Evolutionary conservation across 1,140 invertebrate species (phyloP), one percentile per base, ranked within the genome.

Genomic region (Nephotettix cincticeps): DNA sequence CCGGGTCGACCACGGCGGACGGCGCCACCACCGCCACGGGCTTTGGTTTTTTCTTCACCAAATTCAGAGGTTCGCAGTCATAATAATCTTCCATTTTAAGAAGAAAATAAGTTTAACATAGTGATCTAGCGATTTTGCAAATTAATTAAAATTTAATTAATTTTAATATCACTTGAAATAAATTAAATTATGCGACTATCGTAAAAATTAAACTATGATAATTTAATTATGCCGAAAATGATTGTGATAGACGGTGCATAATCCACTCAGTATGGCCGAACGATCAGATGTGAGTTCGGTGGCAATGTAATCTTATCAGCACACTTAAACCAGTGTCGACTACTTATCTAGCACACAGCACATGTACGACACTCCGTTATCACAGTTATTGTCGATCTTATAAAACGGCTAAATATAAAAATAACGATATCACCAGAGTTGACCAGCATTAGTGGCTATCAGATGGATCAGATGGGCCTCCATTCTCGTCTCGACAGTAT

Each of bases 1-100:
- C 74, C 32, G 76, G 74, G 64, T 75, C 76, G 19, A 75, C 63
- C 1, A 76, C 74, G 4, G 79, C 72, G 0, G 80, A 80, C n/a
- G 82, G 82, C 6, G 80, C 79, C 11, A 83, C 81, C 21, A 82
- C 80, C 27, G 82, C 83, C 43, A 84, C 79, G 1, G 82, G 83
- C 77, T 81, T 82, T 72, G 81, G 83, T 73, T 82, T 83, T 63
- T 68, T 75, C 73, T 77, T 79, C 19, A 78, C 76, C 54, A 79
- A 77, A 78, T 83, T 83, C 77, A 84, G 80, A 23, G 77, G 77
- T 68, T 78, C 77, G 61, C 71, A 71, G 23, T 58, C 64, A 29
- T 72, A 71, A 29, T 70, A 61, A 23, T 75, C 72, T 56, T 74
- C 72, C 71, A 71, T 68, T 66, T 67, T 67, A 25, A 61, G 13